Conservation (phyloP, 37 sponge, comb jelly and placozoan species). For the Diacarnus erythraeanus region DNA sequence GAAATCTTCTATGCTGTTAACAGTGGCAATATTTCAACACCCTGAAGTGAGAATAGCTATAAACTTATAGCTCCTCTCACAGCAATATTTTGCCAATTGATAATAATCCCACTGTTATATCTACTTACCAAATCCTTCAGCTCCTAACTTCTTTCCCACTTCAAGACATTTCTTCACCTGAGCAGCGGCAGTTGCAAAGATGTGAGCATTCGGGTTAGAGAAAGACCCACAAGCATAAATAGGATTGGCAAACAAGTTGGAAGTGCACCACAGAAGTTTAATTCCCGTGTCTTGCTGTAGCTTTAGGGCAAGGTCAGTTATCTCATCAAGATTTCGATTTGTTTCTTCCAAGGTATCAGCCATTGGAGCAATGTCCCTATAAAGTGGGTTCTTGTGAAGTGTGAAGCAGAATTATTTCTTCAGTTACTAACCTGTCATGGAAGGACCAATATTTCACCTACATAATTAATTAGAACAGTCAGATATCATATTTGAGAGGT, state of each 20-base stretch:
- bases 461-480: background rate
- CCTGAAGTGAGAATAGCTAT: background rate
- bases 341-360: constrained; percentile 40
- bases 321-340: constrained; percentile 57
- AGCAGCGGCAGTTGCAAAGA: constrained; percentile 69
- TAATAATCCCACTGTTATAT: no score
- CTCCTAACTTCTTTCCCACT: constrained; percentile 68
- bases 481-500: no score
- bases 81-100: no score
- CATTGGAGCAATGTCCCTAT: constrained; percentile 70
- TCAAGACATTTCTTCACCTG: constrained; percentile 75
- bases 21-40: background rate
- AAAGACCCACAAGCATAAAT: constrained; percentile 56
- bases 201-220: constrained; percentile 69
- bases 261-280: constrained; percentile 65
- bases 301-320: constrained; percentile 49
- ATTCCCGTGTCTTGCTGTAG: constrained; percentile 66
- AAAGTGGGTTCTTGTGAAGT: background rate
- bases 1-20: no score
- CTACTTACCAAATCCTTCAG: constrained; percentile 59
- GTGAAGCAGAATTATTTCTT: background rate
- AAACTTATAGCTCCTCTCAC: background rate
- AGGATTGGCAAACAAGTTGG: constrained; percentile 71
- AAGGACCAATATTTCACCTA: constrained; percentile 70
- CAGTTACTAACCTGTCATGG: constrained; percentile 56